Evolutionary conservation across 2,113 vertebrate genomes (phyloP), one percentile per base, ranked within the genome.

Genomic region (Desmodus rotundus): DNA sequence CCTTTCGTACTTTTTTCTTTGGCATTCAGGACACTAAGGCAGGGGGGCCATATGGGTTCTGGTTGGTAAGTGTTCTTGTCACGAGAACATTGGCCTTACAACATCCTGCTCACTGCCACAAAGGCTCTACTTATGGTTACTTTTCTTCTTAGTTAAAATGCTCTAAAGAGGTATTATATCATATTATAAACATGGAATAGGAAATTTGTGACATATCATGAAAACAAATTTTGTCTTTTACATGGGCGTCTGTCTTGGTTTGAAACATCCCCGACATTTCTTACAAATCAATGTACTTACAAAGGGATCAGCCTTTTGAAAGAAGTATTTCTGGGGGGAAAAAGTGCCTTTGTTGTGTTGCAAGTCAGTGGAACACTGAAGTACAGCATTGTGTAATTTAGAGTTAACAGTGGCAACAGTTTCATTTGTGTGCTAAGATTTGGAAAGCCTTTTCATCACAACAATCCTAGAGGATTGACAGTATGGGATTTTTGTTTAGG

Each of bases 391-490:
- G 97, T 97, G 94, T 98, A 98, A 98, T 93, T 97, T 96, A 94
- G 97, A 98, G 96, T 97, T 98, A 97, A 97, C 98, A 98, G 98
- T 98, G 98, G 98, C 98, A 98, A 97, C 97, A 97, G 97, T 98
- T 98, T 98, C 96, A 98, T 98, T 98, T 97, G 65, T 22, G 97
- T 98, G 98, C 85, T 98, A 98, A 96, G 96, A 97, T 97, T 98
- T 97, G 95, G 97, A 93, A 98, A 97, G 95, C 93, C 95, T 98
- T 97, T 98, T 98, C 96, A 87, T 97, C 94, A 72, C 97, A 97
- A 95, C 94, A 67, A 97, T 96, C 95, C 70, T 96, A 96, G 97
- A 98, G 97, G 97, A 98, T 96, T 98, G 96, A 84, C 95, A 97
- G 97, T 95, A 93, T 92, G 97, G 98, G 96, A 97, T 84, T 98